phyloP scores from a whole-genome alignment of 1,140 invertebrate species.

The Bombus pascuorum region DNA sequence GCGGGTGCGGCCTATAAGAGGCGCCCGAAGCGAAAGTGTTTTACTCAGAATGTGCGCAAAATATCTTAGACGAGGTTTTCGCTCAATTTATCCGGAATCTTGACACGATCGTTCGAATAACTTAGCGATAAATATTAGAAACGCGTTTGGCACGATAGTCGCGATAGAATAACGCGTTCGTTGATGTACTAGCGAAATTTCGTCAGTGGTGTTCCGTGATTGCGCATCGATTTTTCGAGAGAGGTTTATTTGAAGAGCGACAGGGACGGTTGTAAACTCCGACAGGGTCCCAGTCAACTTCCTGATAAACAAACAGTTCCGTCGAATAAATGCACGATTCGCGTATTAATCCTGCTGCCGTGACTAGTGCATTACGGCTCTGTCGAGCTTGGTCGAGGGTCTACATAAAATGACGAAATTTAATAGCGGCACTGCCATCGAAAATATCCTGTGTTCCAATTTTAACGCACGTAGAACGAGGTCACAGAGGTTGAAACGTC shows the following conservation, averaged over 20 bases:
- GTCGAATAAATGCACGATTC: conserved; percentile 54
- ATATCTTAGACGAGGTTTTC: no score
- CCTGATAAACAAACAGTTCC: conserved; percentile 51
- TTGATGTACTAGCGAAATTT: conserved; percentile 24
- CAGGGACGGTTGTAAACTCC: conserved; percentile 22
- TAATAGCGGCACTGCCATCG: conserved; percentile 41
- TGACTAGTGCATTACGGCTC: conserved; percentile 57
- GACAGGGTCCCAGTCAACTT: background rate
- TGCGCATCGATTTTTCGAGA: conserved; percentile 59
- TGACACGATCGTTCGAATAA: background rate
- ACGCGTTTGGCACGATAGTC: background rate
- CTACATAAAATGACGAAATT: conserved; percentile 9
- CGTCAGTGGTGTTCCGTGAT: conserved; percentile 45
- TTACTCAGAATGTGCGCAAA: no score
- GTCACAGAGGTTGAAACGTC: background rate
- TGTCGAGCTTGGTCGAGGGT: conserved; percentile 29
- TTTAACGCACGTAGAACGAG: background rate
- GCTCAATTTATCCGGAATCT: background rate
- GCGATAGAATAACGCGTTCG: no score
- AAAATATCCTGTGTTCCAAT: conserved; percentile 39
- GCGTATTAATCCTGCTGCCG: conserved; percentile 56
- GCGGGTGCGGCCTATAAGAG: no score
- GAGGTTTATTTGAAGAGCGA: conserved; percentile 35
- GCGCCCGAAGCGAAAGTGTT: no score
- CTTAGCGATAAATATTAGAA: background rate